Percentiles rank a stretch among this genome's conserved stretches.
Evolutionary conservation across 2,888 invertebrate genomes (phyloP).

Genomic region (Branchellion lobata): DNA sequence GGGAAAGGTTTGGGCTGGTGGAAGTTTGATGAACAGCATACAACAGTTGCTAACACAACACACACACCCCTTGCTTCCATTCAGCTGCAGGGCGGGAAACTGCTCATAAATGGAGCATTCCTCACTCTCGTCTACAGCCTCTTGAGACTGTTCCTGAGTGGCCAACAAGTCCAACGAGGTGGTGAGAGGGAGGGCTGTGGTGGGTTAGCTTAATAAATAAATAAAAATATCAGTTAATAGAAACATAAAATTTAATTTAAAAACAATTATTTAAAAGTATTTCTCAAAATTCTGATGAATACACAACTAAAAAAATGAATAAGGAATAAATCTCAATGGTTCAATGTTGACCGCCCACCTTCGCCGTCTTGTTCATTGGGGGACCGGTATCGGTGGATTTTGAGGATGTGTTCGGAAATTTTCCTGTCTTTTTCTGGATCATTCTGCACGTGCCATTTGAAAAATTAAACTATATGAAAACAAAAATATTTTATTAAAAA

Average conservation of each 20-base stretch:
- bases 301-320: background rate
- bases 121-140: constrained; percentile 55
- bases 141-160: constrained; percentile 74
- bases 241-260: background rate
- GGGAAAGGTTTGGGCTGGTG: too few relatives aligned
- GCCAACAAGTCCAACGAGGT: constrained; percentile 79
- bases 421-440: constrained; percentile 82
- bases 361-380: constrained; percentile 93
- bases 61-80: constrained; percentile 62
- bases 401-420: constrained; percentile 93
- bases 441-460: constrained; percentile 61
- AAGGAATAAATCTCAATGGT: background rate
- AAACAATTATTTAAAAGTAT: too few relatives aligned
- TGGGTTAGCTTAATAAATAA: background rate
- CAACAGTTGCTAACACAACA: too few relatives aligned
- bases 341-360: constrained; percentile 63
- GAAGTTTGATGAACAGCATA: too few relatives aligned
- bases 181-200: constrained; percentile 73
- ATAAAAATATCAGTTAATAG: background rate
- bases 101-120: constrained; percentile 76
- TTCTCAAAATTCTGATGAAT: too few relatives aligned
- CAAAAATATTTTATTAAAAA: background rate
- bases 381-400: constrained; percentile 93
- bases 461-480: too few relatives aligned
- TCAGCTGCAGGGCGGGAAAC: constrained; percentile 80